Evolutionary conservation across 2,888 invertebrate genomes (phyloP).

Genomic region (Tethea ocularis): DNA sequence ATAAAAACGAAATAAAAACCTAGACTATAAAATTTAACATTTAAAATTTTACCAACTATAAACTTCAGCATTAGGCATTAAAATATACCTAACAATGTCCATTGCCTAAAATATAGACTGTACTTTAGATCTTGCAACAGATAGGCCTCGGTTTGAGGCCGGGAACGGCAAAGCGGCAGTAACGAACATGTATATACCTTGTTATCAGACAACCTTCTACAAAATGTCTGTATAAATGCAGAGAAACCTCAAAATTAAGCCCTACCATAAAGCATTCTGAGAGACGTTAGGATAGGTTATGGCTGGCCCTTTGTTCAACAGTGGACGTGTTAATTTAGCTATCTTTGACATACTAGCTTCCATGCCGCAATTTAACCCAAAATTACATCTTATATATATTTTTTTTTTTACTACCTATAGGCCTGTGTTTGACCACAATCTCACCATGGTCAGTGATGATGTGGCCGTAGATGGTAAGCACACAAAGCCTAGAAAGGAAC

Average conservation of each 20-base stretch:
- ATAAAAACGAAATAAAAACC: not conserved
- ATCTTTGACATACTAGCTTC: too few relatives aligned
- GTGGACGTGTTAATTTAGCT: not conserved
- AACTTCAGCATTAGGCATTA: not conserved
- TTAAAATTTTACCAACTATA: not conserved
- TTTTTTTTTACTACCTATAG: too few relatives aligned
- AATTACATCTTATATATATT: too few relatives aligned
- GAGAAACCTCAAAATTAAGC: constrained; percentile 1
- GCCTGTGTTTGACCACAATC: too few relatives aligned
- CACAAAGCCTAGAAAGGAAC: too few relatives aligned
- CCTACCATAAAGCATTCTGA: not conserved
- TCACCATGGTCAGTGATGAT: too few relatives aligned
- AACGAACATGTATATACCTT: not conserved
- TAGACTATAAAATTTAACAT: not conserved
- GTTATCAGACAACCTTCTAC: constrained; percentile 8
- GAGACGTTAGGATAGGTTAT: not conserved
- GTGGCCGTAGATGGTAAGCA: too few relatives aligned
- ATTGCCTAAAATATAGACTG: constrained; percentile 9
- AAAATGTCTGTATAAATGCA: constrained; percentile 5
- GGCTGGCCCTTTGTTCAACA: not conserved
- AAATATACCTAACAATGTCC: constrained; percentile 1
- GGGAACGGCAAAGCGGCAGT: not conserved
- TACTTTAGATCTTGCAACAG: constrained; percentile 12
- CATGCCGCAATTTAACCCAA: too few relatives aligned
- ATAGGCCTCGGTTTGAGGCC: constrained; percentile 11